These are phyloP conservation scores for human DNA, from an alignment of 2,113 vertebrate genomes.

Conservation along the genomic window GRCh38 chr9:16434001-16434500, in stretches of 20 bases:
- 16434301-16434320: neutral
- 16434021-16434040: neutral
- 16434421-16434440: constrained; percentile 62
- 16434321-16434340: neutral
- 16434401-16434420: constrained; percentile 32
- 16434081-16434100: neutral
- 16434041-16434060: constrained; percentile 11
- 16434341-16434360: constrained; percentile 32
- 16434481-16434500: constrained; percentile 51
- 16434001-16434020: neutral
- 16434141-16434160: neutral
- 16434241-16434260: constrained; percentile 5
- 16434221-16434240: neutral
- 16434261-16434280: neutral
- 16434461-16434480: constrained; percentile 40
- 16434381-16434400: neutral
- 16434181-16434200: constrained; percentile 45
- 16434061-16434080: constrained; percentile 2
- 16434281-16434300: neutral
- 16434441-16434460: constrained; percentile 56
- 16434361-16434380: neutral
- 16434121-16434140: neutral
- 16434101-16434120: neutral
- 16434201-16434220: neutral
- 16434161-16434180: constrained; percentile 35